Percentiles rank a stretch among this genome's conserved stretches.
These are phyloP conservation scores for Sternarchorhynchus goeldii DNA, from an alignment of 2,797 vertebrate genomes.

Conservation along the genomic window DNA sequence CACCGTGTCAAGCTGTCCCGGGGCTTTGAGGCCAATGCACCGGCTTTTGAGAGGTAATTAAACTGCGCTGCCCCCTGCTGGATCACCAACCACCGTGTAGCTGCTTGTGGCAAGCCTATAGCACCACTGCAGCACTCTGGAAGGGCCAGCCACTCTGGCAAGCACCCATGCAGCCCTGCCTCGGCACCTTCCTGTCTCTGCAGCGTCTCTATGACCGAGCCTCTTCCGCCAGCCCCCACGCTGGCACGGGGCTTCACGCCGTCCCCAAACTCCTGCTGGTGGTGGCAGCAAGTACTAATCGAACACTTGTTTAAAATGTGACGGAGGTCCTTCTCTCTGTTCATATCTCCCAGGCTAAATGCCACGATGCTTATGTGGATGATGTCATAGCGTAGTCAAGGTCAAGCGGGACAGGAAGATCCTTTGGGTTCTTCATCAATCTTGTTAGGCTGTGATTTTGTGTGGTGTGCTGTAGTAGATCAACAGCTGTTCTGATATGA, in stretches of 20 bases:
- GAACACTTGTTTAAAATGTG: neutral
- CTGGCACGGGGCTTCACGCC: neutral
- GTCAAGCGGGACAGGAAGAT: neutral
- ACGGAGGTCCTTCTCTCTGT: neutral
- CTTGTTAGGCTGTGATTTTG: neutral
- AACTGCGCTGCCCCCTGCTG: conserved; percentile 33
- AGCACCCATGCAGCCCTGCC: neutral
- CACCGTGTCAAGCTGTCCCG: conserved; percentile 98
- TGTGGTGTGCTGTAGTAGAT: neutral
- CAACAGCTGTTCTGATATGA: neutral
- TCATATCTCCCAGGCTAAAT: neutral
- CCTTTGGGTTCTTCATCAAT: neutral
- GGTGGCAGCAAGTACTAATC: neutral
- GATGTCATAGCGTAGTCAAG: conserved; percentile 18
- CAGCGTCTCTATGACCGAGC: neutral
- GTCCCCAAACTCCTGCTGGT: neutral
- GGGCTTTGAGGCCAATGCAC: conserved; percentile 96
- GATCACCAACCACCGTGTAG: conserved; percentile 18
- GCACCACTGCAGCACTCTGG: conserved; percentile 10
- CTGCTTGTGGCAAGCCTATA: conserved; percentile 41
- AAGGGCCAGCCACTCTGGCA: conserved; percentile 5
- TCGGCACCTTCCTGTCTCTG: neutral
- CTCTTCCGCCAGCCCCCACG: neutral
- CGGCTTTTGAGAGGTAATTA: conserved; percentile 95
- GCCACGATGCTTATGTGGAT: neutral